Conservation (phyloP, 2,888 invertebrate species). For the Cyclophora albipunctata region DNA sequence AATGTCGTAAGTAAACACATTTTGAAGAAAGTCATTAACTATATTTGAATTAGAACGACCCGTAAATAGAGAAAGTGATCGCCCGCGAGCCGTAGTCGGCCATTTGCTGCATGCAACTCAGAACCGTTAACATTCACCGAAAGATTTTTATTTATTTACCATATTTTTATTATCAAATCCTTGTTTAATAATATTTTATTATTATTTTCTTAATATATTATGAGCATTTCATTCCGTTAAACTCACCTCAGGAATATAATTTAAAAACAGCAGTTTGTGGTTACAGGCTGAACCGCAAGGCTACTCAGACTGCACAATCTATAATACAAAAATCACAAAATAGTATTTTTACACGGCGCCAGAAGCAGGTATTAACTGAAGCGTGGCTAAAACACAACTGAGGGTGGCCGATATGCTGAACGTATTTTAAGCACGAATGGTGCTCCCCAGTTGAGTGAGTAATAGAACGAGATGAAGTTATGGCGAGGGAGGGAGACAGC, state of each 20-base stretch:
- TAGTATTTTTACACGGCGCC: conserved; percentile 36
- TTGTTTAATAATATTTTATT: conserved; percentile 15
- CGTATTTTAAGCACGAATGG: conserved; percentile 66
- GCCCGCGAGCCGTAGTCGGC: conserved; percentile 39
- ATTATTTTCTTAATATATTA: conserved; percentile 10
- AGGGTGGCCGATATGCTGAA: conserved; percentile 46
- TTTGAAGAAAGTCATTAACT: conserved; percentile 44
- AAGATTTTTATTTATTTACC: conserved; percentile 2
- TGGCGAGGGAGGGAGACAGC: conserved; percentile 40
- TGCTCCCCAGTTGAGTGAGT: conserved; percentile 45
- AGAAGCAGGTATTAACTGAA: conserved; percentile 35
- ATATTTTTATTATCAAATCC: conserved; percentile 8
- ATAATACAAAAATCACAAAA: conserved; percentile 52
- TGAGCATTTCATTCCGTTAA: conserved; percentile 17
- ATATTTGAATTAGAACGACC: conserved; percentile 17
- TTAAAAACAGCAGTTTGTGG: conserved; percentile 28
- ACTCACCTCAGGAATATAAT: conserved; percentile 47
- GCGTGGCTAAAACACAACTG: conserved; percentile 61
- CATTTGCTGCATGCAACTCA: conserved; percentile 48
- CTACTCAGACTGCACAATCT: conserved; percentile 38
- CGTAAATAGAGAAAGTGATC: conserved; percentile 56
- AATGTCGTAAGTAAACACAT: conserved; percentile 2
- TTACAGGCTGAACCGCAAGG: conserved; percentile 26
- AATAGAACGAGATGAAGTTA: conserved; percentile 41
- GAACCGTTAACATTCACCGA: conserved; percentile 27